Conservation (phyloP, 2,113 vertebrate species). For the Turdus rufiventris region DNA sequence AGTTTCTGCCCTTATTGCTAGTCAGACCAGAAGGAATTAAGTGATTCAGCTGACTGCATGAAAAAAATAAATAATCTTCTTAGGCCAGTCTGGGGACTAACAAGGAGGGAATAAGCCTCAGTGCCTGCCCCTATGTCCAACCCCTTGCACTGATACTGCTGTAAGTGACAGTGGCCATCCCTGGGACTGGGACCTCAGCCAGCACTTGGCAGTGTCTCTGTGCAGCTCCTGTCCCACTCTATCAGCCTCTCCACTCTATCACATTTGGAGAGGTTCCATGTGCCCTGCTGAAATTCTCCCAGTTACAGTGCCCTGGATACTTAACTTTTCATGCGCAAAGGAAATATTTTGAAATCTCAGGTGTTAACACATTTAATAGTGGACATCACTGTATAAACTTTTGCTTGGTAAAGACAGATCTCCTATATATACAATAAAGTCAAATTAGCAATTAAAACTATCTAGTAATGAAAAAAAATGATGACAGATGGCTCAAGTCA, state of each 20-base stretch:
- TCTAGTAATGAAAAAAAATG: background rate
- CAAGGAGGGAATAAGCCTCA: background rate
- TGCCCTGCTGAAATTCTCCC: background rate
- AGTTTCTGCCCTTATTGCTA: background rate
- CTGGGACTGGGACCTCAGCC: background rate
- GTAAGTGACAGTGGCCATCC: background rate
- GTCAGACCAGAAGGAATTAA: background rate
- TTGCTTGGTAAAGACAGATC: background rate
- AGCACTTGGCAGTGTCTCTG: background rate
- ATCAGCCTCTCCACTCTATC: background rate
- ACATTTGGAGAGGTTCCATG: background rate
- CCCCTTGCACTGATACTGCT: background rate
- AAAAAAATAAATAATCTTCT: background rate
- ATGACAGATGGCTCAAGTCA: background rate
- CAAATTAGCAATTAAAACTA: background rate
- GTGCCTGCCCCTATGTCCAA: background rate
- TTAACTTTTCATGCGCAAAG: background rate
- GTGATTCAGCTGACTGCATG: background rate
- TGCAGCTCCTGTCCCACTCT: background rate
- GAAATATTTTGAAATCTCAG: background rate
- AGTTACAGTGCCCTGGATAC: background rate
- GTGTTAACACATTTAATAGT: background rate
- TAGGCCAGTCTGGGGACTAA: background rate
- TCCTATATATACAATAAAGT: background rate
- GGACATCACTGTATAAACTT: background rate